Base-by-base conservation (phyloP, 2,113 vertebrate genomes). In the Corythoichthys haematopterus region DNA sequence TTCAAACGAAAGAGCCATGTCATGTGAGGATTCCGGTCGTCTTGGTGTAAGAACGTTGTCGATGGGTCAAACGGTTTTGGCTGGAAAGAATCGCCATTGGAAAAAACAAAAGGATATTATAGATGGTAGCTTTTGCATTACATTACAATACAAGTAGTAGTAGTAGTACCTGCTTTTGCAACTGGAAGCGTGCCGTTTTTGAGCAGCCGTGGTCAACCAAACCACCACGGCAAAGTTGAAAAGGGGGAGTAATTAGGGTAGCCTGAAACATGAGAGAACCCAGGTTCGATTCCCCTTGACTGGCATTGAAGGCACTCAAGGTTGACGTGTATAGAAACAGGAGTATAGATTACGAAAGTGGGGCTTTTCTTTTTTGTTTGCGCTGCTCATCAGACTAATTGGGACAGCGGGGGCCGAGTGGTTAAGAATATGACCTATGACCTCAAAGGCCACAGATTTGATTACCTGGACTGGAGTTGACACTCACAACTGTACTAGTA, bases 361-460 rank as follows among this genome's bases (percentile, higher is more conserved):
- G 33, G 55, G 20, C 20, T 28, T 28, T 4, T 36, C 14, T 57
- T 13, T 12, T 35, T 35, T 35, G 33, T 35, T 14, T 36, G 33
- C 36, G 55, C 13, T 36, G 55, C 55, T 57, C 55, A 57, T 36
- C 55, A 15, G 55, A 36, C 33, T 33, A 46, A 47, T 62, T 46
- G 43, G 59, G 6, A 20, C 20, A 1, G 6, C 2, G 16, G 43
- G 28, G 43, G 43, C 4, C 40, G 13, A 13, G 38, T 14, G 43
- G 40, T 62, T 46, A 4, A 46, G 2, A 46, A 47, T 14, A 45
- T 46, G 43, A 12, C 60, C 55, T 57, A 36, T 36, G 55, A 57
- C 55, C 55, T 57, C 33, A 35, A 56, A 56, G 53, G 53, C 53
- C n/a, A 20, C 59, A 28, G 38, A n/a, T 46, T 62, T 62, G 60